Evolutionary conservation across 2,797 vertebrate species (phyloP).

Genomic region (Agapornis canus): DNA sequence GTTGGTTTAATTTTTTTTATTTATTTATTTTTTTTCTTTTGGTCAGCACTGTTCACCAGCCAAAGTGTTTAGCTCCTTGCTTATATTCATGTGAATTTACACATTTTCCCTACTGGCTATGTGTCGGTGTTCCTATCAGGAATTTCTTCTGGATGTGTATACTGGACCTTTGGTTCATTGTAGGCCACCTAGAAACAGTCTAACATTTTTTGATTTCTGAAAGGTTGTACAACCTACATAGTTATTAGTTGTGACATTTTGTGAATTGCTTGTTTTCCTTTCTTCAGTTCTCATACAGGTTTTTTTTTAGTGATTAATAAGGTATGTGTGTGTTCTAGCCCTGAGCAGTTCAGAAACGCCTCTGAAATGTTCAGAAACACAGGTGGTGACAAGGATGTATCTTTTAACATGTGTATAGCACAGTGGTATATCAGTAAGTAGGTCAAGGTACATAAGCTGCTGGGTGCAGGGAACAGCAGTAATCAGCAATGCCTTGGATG

Average conservation of each 20-base stretch:
- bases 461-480: neutral
- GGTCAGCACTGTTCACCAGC: neutral
- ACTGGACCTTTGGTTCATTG: neutral
- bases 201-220: neutral
- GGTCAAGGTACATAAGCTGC: neutral
- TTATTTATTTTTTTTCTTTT: neutral
- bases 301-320: neutral
- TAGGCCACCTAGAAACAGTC: neutral
- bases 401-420: neutral
- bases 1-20: no score
- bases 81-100: neutral
- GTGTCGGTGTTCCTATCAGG: neutral
- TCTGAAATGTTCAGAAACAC: neutral
- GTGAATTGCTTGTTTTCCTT: neutral
- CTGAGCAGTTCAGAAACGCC: neutral
- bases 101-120: neutral
- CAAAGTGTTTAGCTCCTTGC: neutral
- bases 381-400: neutral
- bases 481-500: fast-evolving
- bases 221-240: neutral
- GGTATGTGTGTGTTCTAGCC: neutral
- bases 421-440: neutral
- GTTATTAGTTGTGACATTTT: neutral
- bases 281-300: neutral
- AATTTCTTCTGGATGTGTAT: neutral